Conservation (phyloP, 2,113 vertebrate species). For the Neodontobutis hainanensis region DNA sequence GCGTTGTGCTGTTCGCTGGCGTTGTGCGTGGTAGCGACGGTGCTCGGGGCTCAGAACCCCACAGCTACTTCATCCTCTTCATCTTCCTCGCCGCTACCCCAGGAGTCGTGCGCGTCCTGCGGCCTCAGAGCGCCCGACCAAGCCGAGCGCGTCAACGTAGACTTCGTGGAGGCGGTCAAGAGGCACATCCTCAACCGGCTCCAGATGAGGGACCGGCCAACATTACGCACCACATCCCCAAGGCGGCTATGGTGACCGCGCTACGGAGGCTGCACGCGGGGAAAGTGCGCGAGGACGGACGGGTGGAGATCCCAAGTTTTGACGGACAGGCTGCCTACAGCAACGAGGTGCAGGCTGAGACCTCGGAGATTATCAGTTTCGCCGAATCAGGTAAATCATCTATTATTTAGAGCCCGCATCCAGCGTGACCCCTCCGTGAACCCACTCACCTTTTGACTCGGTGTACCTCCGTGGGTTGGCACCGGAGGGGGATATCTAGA, state of each 20-base stretch:
- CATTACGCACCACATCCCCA: conserved; percentile 95
- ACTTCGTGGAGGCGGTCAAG: conserved; percentile 96
- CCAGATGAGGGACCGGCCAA: conserved; percentile 94
- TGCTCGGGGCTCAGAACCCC: conserved; percentile 70
- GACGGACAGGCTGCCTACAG: conserved; percentile 88
- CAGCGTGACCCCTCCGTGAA: conserved; percentile 39
- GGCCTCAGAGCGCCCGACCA: conserved; percentile 86
- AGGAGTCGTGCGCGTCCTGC: conserved; percentile 91
- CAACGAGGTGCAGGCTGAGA: conserved; percentile 85
- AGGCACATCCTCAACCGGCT: conserved; percentile 93
- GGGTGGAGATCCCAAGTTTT: conserved; percentile 92
- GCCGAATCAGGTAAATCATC: conserved; percentile 89
- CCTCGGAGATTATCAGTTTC: conserved; percentile 97
- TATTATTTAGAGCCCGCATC: conserved; percentile 33
- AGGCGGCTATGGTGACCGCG: conserved; percentile 95
- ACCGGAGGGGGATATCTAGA: neutral
- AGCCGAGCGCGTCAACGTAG: conserved; percentile 84
- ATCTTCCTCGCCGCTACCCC: conserved; percentile 42
- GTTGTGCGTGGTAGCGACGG: conserved; percentile 67
- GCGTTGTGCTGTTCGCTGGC: conserved; percentile 59
- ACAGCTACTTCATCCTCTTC: neutral
- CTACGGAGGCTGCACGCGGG: conserved; percentile 94
- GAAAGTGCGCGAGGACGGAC: conserved; percentile 91
- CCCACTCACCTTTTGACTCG: conserved; percentile 24
- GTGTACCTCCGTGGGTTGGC: neutral